A percentile compares a stretch with the other conserved stretches of the same genome.
Conservation (phyloP, 2,888 invertebrate species). For the Drosophila mimica region DNA sequence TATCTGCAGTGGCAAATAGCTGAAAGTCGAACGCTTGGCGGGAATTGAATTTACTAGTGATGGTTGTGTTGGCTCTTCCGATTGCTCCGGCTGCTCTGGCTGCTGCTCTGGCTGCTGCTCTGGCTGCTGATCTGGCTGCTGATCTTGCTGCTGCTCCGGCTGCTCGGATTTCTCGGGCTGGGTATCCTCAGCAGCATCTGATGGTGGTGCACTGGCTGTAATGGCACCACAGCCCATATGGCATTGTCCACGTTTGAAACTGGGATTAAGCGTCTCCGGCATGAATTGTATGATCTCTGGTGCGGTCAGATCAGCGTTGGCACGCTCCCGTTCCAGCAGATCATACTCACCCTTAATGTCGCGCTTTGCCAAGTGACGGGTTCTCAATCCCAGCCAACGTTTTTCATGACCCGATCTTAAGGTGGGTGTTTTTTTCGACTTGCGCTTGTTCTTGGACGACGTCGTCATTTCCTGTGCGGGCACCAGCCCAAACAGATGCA, state of each 20-base stretch:
- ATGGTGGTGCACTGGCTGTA: slow-evolving; percentile 23
- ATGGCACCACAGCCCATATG: slow-evolving; percentile 68
- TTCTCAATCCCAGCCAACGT: slow-evolving; percentile 32
- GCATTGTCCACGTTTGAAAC: slow-evolving; percentile 81
- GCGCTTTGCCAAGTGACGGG: slow-evolving; percentile 72
- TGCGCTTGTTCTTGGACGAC: slow-evolving; percentile 52
- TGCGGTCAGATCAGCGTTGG: slow-evolving; percentile 77
- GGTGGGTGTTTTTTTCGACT: slow-evolving; percentile 56
- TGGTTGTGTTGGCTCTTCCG: slow-evolving; percentile 10
- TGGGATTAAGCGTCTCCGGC: slow-evolving; percentile 82
- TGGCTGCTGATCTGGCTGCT: neutral
- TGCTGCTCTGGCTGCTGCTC: slow-evolving; percentile 5
- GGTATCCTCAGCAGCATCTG: slow-evolving; percentile 9
- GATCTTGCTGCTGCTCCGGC: slow-evolving; percentile 2
- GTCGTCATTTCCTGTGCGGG: neutral
- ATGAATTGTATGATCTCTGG: slow-evolving; percentile 84
- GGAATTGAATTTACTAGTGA: slow-evolving; percentile 41
- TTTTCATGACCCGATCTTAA: slow-evolving; percentile 17
- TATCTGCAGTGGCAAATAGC: slow-evolving; percentile 56
- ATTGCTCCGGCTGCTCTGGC: neutral
- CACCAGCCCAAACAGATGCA: slow-evolving; percentile 39
- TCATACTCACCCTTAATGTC: slow-evolving; percentile 84
- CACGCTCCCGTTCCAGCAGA: slow-evolving; percentile 77
- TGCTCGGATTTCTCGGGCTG: slow-evolving; percentile 5
- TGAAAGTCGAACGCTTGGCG: slow-evolving; percentile 47